Evolutionary conservation across 2,113 vertebrate genomes (phyloP), one percentile per base, ranked within the genome.

Genomic region (Paracanthobrama guichenoti): DNA sequence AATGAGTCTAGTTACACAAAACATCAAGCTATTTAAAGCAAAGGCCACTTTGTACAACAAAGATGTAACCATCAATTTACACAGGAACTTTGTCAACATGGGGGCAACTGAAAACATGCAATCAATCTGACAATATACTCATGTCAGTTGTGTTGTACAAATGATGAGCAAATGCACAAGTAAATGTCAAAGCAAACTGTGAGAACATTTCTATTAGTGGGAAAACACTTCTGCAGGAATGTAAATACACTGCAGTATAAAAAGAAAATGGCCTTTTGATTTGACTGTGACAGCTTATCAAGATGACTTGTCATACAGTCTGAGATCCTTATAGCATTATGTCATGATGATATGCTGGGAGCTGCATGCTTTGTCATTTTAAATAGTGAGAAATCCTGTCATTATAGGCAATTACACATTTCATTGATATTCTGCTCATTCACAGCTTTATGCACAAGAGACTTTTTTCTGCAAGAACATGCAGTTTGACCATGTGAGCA

Each of bases 131-230:
- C 35, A 88, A 79, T 59, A 74, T 82, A 24, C 55, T 74, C 50
- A 71, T 42, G n/a, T 55, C 72, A 81, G 64, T 22, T 26, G 31
- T 55, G 14, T 14, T 0, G n/a, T 35, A 66, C 46, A 67, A 24
- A 66, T 55, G 42, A 77, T 53, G 46, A 80, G 46, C 64, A 50
- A 46, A 55, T 14, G 59, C 16, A 6, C 42, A 57, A 77, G 57
- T 69, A 86, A 88, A 85, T 88, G 73, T 69, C 73, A 86, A 82
- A 42, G 62, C 67, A 86, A 82, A 83, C 57, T 84, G 50, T 8
- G 35, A 69, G 76, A 84, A 80, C 57, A 86, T 81, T 85, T 59
- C 60, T 67, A 67, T 86, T 48, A 11, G 7, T 71, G 55, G 64
- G n/a, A 78, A 78, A 80, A 71, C 8, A 73, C 42, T 76, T 26